A percentile compares a stretch with the other conserved stretches of the same genome.
Conservation (phyloP, 2,113 vertebrate species). For the Poeciliopsis retropinna region DNA sequence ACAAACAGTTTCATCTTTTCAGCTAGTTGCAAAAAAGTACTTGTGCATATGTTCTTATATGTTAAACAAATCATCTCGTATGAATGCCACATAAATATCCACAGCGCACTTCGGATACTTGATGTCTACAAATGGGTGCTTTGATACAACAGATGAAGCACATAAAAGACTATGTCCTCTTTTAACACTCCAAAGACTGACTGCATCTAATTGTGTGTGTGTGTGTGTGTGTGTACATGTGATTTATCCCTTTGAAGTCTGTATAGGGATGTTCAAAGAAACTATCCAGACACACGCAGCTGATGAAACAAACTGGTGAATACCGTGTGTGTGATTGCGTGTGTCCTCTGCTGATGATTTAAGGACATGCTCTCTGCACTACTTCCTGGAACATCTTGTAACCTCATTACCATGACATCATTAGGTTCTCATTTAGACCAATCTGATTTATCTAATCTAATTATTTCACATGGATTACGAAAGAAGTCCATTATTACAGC, state of each 20-base stretch:
- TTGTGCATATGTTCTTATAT: not conserved
- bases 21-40: not conserved
- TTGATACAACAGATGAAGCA: slow-evolving; percentile 14
- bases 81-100: not conserved
- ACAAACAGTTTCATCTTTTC: not conserved
- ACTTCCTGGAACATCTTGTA: slow-evolving; percentile 75
- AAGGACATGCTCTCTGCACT: slow-evolving; percentile 38
- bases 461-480: slow-evolving; percentile 62
- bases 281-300: slow-evolving; percentile 31
- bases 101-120: not conserved
- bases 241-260: slow-evolving; percentile 40
- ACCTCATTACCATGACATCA: slow-evolving; percentile 66
- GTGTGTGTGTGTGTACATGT: slow-evolving; percentile 16
- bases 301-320: slow-evolving; percentile 46
- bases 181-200: slow-evolving; percentile 20
- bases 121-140: slow-evolving; percentile 4
- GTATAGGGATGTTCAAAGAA: slow-evolving; percentile 31
- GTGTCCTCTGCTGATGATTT: slow-evolving; percentile 35
- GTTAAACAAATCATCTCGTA: not conserved
- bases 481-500: slow-evolving; percentile 63
- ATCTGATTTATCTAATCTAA: slow-evolving; percentile 68
- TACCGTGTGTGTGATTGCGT: slow-evolving; percentile 20
- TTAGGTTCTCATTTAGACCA: slow-evolving; percentile 73
- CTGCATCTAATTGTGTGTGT: not conserved
- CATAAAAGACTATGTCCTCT: slow-evolving; percentile 16